These are phyloP conservation scores for Strix occidentalis DNA, from an alignment of 2,797 vertebrate genomes.

Conservation along the genomic window DNA sequence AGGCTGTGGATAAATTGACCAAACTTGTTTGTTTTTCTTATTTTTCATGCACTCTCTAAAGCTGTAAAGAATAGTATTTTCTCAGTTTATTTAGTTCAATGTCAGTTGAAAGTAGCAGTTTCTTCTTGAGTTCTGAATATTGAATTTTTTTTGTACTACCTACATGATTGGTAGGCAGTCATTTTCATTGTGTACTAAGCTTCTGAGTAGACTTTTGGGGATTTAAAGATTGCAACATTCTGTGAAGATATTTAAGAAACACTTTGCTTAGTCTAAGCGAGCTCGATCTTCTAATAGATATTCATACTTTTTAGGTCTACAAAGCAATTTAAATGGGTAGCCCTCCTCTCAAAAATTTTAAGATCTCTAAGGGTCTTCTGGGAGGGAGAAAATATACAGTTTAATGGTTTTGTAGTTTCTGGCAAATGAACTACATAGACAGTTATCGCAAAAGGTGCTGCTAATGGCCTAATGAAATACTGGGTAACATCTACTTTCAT, in stretches of 20 bases:
- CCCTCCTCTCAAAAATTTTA: background rate
- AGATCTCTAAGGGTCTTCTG: background rate
- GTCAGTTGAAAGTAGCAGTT: background rate
- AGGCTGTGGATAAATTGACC: background rate
- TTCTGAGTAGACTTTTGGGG: background rate
- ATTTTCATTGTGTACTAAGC: background rate
- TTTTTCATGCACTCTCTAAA: background rate
- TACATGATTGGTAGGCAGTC: background rate
- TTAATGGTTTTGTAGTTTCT: constrained; percentile 23
- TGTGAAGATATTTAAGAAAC: background rate
- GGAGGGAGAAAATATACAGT: background rate
- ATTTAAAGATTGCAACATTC: background rate
- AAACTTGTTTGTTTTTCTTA: background rate
- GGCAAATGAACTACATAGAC: background rate
- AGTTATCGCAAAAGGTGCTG: background rate
- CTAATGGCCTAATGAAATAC: background rate
- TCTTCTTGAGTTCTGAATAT: no score
- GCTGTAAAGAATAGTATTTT: background rate
- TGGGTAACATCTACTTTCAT: background rate
- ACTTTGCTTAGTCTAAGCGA: background rate
- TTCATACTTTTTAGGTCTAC: background rate
- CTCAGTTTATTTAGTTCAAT: background rate
- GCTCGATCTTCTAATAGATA: constrained; percentile 1
- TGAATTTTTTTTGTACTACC: background rate
- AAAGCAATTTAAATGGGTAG: constrained; percentile 3